phyloP scores from a whole-genome alignment of 2,797 vertebrate species.

The Pagetopsis macropterus region DNA sequence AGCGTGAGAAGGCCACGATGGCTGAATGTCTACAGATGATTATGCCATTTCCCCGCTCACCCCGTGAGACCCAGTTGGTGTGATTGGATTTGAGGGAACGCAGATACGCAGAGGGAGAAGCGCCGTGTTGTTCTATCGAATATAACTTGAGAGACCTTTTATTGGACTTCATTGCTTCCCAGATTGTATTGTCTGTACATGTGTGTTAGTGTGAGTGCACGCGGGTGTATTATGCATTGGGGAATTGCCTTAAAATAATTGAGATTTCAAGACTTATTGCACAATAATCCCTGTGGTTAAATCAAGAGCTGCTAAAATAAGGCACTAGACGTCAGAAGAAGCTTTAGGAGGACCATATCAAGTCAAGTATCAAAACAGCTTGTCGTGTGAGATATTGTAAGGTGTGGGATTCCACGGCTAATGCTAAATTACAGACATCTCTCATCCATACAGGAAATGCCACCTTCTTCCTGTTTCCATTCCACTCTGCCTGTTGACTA shows the following conservation, averaged over 20 bases:
- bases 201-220: neutral
- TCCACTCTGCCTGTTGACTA: neutral
- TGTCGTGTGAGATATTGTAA: neutral
- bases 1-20: conserved; percentile 33
- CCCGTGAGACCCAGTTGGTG: conserved; percentile 40
- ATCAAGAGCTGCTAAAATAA: conserved; percentile 32
- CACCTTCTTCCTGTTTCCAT: neutral
- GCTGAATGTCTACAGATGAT: conserved; percentile 60
- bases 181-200: neutral
- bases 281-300: conserved; percentile 44
- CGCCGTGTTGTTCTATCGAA: conserved; percentile 18
- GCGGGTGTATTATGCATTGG: neutral
- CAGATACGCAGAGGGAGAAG: conserved; percentile 18
- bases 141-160: conserved; percentile 37
- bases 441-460: neutral
- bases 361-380: conserved; percentile 1
- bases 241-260: conserved; percentile 30
- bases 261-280: conserved; percentile 25
- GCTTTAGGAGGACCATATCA: conserved; percentile 11
- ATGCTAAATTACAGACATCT: neutral
- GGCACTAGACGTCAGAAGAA: conserved; percentile 17
- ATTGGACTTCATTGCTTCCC: conserved; percentile 35
- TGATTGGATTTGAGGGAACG: conserved; percentile 50
- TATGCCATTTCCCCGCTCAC: conserved; percentile 43
- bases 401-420: neutral